Evolutionary conservation across 2,888 invertebrate species (phyloP).

Genomic region (Agapetus fuscipes): DNA sequence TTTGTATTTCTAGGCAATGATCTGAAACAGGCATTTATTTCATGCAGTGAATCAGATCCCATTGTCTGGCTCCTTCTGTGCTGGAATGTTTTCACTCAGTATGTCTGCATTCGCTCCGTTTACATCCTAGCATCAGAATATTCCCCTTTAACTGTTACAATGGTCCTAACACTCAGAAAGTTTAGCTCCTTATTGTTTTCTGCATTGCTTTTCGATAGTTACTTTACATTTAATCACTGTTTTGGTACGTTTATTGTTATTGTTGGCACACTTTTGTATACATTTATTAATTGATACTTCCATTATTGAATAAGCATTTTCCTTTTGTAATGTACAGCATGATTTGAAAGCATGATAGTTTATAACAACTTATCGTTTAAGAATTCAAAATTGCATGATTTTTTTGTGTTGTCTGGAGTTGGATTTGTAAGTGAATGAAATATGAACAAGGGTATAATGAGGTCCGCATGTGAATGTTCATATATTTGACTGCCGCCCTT

Average conservation of each 20-base stretch:
- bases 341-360: too few species aligned
- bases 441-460: too few species aligned
- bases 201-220: constrained; percentile 68
- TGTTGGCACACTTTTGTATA: constrained; percentile 57
- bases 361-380: too few species aligned
- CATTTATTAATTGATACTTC: too few species aligned
- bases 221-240: constrained; percentile 67
- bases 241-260: constrained; percentile 66
- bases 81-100: constrained; percentile 63
- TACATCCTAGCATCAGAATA: constrained; percentile 69
- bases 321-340: too few species aligned
- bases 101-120: constrained; percentile 66
- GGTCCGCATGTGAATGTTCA: too few species aligned
- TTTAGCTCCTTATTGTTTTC: constrained; percentile 71
- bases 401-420: too few species aligned
- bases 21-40: constrained; percentile 48
- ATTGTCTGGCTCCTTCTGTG: constrained; percentile 50
- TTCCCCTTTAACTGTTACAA: constrained; percentile 66
- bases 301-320: too few species aligned
- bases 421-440: too few species aligned
- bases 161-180: constrained; percentile 73
- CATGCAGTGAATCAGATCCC: constrained; percentile 45
- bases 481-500: too few species aligned
- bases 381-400: too few species aligned
- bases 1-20: constrained; percentile 55